Conservation (phyloP, 2,797 vertebrate genomes). For the Naso thynnoides region DNA sequence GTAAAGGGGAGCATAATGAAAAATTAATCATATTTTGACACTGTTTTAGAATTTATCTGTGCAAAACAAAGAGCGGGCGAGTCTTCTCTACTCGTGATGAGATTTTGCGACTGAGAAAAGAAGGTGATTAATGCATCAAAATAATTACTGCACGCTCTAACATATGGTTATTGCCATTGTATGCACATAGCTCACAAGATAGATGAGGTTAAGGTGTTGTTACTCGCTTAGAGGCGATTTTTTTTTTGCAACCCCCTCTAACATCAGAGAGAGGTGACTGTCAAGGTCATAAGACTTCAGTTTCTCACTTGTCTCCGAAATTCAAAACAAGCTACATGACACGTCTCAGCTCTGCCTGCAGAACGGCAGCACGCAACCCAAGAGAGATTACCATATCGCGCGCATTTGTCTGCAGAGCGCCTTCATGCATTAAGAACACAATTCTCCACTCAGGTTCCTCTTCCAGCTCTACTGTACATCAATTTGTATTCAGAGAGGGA, state of each 20-base stretch:
- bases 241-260: conserved; percentile 26
- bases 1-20: conserved; percentile 80
- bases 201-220: conserved; percentile 19
- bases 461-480: conserved; percentile 58
- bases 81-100: conserved; percentile 32
- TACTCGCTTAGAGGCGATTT: conserved; percentile 38
- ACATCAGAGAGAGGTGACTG: conserved; percentile 30
- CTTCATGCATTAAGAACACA: conserved; percentile 78
- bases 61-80: conserved; percentile 53
- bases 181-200: conserved; percentile 35
- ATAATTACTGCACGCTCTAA: conserved; percentile 43
- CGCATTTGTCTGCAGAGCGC: conserved; percentile 68
- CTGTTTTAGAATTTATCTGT: conserved; percentile 65
- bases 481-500: conserved; percentile 74
- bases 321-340: conserved; percentile 66
- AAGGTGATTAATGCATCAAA: conserved; percentile 53
- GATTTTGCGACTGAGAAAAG: conserved; percentile 47
- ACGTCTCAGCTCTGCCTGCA: conserved; percentile 61
- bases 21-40: conserved; percentile 82
- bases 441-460: conserved; percentile 71
- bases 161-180: background rate
- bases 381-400: conserved; percentile 72
- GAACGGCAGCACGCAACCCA: conserved; percentile 59
- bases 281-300: conserved; percentile 68
- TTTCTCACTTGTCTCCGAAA: conserved; percentile 73